Conservation (phyloP, 2,113 vertebrate species). For the Saiga tatarica region DNA sequence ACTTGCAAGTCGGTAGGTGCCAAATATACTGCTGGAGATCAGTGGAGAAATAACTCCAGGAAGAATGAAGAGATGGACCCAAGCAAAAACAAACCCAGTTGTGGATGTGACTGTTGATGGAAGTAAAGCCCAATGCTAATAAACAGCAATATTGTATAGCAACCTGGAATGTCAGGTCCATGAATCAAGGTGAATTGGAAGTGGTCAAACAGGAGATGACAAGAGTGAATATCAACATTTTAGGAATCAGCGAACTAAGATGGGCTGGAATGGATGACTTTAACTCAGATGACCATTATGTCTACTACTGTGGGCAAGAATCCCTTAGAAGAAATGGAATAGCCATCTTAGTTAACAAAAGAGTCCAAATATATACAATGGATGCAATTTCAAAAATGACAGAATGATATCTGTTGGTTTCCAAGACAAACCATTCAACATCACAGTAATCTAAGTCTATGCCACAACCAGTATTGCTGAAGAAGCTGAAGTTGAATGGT, state of each 20-base stretch:
- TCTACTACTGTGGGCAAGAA: background rate
- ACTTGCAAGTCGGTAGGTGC: background rate
- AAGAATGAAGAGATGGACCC: background rate
- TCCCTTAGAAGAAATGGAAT: background rate
- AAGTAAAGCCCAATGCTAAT: background rate
- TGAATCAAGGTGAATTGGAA: background rate
- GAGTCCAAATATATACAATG: background rate
- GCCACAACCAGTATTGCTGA: background rate
- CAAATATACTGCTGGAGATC: background rate
- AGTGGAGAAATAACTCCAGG: background rate
- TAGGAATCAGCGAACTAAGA: background rate
- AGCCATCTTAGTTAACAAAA: background rate
- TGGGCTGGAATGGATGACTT: background rate
- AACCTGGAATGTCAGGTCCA: background rate
- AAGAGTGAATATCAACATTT: background rate
- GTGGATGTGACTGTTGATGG: background rate
- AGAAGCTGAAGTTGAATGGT: background rate
- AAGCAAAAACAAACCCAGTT: background rate
- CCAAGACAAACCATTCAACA: background rate
- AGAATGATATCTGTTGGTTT: background rate
- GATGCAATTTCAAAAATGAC: background rate
- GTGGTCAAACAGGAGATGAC: background rate
- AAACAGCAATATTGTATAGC: background rate
- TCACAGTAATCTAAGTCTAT: background rate
- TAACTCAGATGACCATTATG: background rate